Evolutionary conservation across 2,113 vertebrate species (phyloP).

Genomic region (Aspidoscelis tigris): DNA sequence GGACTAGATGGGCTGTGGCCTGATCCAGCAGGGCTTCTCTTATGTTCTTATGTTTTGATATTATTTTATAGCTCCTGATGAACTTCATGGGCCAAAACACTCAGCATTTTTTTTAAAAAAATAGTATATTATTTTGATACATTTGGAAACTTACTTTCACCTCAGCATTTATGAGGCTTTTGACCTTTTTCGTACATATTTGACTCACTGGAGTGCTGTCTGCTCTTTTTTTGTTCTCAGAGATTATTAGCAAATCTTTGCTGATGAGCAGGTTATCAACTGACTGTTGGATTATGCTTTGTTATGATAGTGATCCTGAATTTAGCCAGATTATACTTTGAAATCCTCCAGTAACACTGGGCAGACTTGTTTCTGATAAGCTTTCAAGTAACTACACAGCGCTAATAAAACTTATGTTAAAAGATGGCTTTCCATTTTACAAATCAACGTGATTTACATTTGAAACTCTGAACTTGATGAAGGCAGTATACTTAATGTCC

Average conservation of each 20-base stretch:
- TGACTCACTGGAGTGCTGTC: too few species aligned
- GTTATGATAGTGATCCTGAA: not conserved
- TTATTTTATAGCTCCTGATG: too few species aligned
- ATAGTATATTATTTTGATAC: too few species aligned
- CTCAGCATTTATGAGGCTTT: too few species aligned
- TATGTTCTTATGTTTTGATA: too few species aligned
- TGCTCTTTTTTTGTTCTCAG: not conserved
- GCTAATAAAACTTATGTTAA: not conserved
- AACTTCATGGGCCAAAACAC: too few species aligned
- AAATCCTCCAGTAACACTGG: not conserved
- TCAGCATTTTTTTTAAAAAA: too few species aligned
- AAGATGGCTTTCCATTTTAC: not conserved
- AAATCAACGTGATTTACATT: not conserved
- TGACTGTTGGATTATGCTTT: constrained; percentile 3
- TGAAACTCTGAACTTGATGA: not conserved
- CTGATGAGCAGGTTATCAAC: constrained; percentile 1
- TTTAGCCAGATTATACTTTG: not conserved
- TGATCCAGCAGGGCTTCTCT: too few species aligned
- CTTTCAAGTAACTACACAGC: not conserved
- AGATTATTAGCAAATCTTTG: not conserved
- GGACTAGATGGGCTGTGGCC: too few species aligned
- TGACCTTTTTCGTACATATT: too few species aligned
- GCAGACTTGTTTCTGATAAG: not conserved
- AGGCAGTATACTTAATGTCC: not conserved
- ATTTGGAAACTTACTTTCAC: too few species aligned